Evolutionary conservation across 2,888 invertebrate species (phyloP).

Genomic region (Thyatira batis): DNA sequence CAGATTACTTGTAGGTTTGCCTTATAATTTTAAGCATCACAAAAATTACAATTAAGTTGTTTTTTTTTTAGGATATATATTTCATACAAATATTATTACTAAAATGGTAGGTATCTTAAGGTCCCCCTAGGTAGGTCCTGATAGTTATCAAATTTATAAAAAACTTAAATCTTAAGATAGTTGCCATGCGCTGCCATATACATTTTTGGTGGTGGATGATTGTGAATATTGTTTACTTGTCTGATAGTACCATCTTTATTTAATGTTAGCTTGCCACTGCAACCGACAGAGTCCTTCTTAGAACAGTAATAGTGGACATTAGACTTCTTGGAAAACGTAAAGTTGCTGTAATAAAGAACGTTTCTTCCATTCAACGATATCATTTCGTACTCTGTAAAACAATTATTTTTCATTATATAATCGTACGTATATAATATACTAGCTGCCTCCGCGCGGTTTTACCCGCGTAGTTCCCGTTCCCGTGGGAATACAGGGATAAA

Average conservation of each 20-base stretch:
- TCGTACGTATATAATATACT: too few relatives aligned
- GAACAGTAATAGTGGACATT: constrained; percentile 13
- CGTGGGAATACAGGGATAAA: too few relatives aligned
- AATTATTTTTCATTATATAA: not conserved
- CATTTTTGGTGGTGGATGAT: constrained; percentile 30
- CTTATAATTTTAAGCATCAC: too few relatives aligned
- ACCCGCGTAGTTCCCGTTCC: too few relatives aligned
- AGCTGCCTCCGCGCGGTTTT: too few relatives aligned
- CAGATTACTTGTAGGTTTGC: too few relatives aligned
- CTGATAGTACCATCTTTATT: constrained; percentile 14
- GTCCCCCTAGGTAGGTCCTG: too few relatives aligned
- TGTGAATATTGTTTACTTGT: constrained; percentile 24
- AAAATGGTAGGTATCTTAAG: too few relatives aligned
- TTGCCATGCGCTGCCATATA: not conserved
- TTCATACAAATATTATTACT: too few relatives aligned
- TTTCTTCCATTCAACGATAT: constrained; percentile 9
- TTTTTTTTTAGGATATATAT: too few relatives aligned
- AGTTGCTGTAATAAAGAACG: constrained; percentile 12
- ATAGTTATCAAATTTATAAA: too few relatives aligned
- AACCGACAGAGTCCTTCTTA: constrained; percentile 17
- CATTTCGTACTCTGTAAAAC: not conserved
- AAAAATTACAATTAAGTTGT: too few relatives aligned
- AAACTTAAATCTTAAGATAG: not conserved
- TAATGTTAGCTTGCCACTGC: constrained; percentile 31
- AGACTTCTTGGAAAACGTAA: constrained; percentile 19